Conservation (phyloP, 1,140 invertebrate species). For the Brachionus rubens region DNA sequence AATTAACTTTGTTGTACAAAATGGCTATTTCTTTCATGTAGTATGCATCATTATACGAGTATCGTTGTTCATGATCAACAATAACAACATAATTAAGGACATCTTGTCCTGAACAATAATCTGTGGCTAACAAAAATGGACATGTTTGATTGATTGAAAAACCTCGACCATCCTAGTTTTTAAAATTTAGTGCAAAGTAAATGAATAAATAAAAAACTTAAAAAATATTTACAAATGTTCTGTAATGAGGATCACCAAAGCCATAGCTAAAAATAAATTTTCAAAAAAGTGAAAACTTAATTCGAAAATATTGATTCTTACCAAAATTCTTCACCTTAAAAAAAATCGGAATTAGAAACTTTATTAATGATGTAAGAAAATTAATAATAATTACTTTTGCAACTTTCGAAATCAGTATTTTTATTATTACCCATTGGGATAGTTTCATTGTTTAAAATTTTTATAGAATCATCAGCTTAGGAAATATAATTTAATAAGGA, state of each 20-base stretch:
- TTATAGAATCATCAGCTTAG: too few species aligned
- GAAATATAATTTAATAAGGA: too few species aligned
- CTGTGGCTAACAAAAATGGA: constrained; percentile 34
- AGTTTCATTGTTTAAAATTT: too few species aligned
- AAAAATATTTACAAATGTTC: constrained; percentile 24
- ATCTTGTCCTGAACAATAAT: background rate
- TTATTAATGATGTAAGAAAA: too few species aligned
- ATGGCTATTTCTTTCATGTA: background rate
- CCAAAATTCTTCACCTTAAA: background rate
- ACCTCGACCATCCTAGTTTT: constrained; percentile 27
- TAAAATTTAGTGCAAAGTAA: background rate
- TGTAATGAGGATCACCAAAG: constrained; percentile 40
- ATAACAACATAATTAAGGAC: background rate
- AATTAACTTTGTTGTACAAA: background rate
- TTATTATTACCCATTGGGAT: too few species aligned
- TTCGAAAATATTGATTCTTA: too few species aligned
- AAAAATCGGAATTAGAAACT: too few species aligned
- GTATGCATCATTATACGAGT: background rate
- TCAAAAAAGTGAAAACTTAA: too few species aligned
- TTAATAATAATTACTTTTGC: too few species aligned
- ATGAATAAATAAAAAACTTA: background rate
- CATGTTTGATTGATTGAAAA: constrained; percentile 22
- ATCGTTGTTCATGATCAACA: constrained; percentile 15
- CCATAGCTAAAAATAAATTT: constrained; percentile 19
- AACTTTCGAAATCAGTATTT: too few species aligned